These are phyloP conservation scores for Rallus crepitans DNA, from an alignment of 2,797 vertebrate genomes.

Conservation along the genomic window DNA sequence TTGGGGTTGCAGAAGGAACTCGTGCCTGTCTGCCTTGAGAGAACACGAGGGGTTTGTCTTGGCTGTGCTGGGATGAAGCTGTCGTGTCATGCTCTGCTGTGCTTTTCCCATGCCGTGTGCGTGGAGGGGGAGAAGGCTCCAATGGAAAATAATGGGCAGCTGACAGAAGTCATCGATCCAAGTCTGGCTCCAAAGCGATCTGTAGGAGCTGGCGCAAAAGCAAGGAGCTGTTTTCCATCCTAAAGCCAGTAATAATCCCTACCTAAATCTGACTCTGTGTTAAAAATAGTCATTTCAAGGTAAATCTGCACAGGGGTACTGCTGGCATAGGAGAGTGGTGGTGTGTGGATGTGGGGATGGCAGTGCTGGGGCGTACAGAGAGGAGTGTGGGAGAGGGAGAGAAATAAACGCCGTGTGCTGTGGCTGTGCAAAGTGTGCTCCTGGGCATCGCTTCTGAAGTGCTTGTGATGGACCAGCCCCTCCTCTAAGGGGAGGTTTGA, in stretches of 20 bases:
- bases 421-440: background rate
- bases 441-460: background rate
- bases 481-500: background rate
- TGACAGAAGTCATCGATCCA: background rate
- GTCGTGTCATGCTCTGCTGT: fast-evolving
- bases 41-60: background rate
- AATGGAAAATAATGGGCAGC: fast-evolving
- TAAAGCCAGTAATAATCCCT: background rate
- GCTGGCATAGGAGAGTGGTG: fast-evolving
- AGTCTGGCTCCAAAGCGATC: fast-evolving
- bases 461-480: background rate
- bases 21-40: background rate
- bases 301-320: background rate
- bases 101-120: fast-evolving
- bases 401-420: fast-evolving
- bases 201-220: background rate
- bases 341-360: background rate
- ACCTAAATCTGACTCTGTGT: background rate
- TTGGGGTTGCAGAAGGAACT: background rate
- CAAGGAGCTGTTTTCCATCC: background rate
- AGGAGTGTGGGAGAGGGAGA: too few relatives aligned
- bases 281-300: background rate
- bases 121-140: background rate
- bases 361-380: background rate
- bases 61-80: background rate